Base-by-base conservation (phyloP, 2,797 vertebrate species). In the Ctenochaetus hawaiiensis region DNA sequence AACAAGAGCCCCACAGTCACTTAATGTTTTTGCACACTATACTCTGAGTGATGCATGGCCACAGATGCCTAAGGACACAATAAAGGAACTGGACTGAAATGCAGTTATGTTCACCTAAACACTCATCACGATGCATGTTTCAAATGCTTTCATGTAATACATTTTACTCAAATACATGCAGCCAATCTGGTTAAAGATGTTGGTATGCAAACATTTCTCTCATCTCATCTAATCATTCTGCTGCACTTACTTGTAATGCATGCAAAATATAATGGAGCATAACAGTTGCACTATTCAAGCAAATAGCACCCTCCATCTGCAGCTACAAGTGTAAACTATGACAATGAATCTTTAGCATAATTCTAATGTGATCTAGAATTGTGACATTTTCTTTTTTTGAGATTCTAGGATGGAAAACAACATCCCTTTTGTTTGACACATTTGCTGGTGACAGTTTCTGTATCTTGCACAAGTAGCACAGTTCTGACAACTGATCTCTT, bases 401-500 rank as follows among this genome's bases (percentile, higher is more conserved):
- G 23, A 61, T 49, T 1, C 4, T 17, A 26, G 12, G 58, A 43
- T 71, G 43, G 11, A 75, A 72, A 69, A 62, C 22, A 13, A 6
- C 63, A 52, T 2, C 52, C 48, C 3, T 51, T 23, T 18, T 60
- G 12, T 56, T 56, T 14, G 11, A 58, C 52, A 48, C 57, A 75
- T 81, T 82, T 80, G 45, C 22, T 64, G 65, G 22, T 65, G 73
- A 69, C 77, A 82, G 51, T 77, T 72, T 72, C 65, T 68, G 64
- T 0, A 52, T 84, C 37, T 70, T 75, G 43, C 70, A 79, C 71
- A 66, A 84, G 70, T 60, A 72, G 56, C 62, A 75, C 58, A 58
- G 53, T 77, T 68, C 78, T 81, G 78, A 82, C 80, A 69, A 81
- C 48, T 73, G 39, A 65, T 79, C 8, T 64, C 67, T 72, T 75